A percentile compares a stretch with the other conserved stretches of the same genome.
phyloP scores from a whole-genome alignment of 1,140 invertebrate species.

The Drosophila setifemur region DNA sequence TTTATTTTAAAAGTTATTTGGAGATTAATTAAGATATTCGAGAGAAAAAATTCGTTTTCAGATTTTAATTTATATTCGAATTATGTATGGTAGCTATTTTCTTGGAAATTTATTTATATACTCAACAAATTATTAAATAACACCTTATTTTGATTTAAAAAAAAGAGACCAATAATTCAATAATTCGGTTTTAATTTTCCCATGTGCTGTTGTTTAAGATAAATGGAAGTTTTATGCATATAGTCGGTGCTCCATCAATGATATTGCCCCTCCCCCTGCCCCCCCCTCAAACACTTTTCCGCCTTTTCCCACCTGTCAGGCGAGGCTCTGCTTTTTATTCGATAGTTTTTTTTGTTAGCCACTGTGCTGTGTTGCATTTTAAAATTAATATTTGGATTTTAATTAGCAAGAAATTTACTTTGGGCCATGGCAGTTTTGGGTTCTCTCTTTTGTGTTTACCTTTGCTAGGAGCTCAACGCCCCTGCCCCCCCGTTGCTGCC shows the following conservation, averaged over 20 bases:
- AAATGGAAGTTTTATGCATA: background rate
- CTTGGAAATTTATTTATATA: background rate
- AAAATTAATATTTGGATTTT: constrained; percentile 81
- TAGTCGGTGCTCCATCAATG: constrained; percentile 22
- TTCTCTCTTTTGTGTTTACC: constrained; percentile 68
- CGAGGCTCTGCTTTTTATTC: background rate
- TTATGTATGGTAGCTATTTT: background rate
- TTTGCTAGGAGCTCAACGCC: constrained; percentile 31
- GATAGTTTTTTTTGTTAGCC: constrained; percentile 11
- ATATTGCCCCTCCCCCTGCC: background rate
- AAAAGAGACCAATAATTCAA: too few species aligned
- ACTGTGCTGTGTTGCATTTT: constrained; percentile 66
- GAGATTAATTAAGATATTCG: too few species aligned
- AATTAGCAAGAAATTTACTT: constrained; percentile 80
- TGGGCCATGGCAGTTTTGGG: constrained; percentile 65
- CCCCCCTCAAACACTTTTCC: background rate
- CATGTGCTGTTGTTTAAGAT: too few species aligned
- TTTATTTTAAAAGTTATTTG: too few species aligned
- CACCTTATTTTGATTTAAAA: too few species aligned
- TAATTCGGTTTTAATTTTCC: too few species aligned
- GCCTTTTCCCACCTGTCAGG: background rate
- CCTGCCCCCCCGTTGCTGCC: background rate
- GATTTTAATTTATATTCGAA: background rate
- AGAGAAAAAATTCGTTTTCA: background rate
- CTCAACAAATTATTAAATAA: too few species aligned